These are phyloP conservation scores for Drosophila phalerata DNA, from an alignment of 2,888 invertebrate genomes.

Conservation along the genomic window DNA sequence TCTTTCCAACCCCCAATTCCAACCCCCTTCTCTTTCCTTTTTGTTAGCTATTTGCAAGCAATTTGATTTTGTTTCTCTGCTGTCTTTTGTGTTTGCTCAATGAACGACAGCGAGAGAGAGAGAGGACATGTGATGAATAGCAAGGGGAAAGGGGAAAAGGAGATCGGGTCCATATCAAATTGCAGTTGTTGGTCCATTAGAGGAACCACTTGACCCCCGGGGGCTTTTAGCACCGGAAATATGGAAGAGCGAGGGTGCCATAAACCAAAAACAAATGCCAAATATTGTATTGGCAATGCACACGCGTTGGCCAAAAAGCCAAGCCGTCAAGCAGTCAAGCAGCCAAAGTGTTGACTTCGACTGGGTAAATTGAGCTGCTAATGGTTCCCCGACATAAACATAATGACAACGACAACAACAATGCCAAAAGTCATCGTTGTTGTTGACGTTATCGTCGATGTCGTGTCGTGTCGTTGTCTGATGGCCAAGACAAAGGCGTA, in stretches of 20 bases:
- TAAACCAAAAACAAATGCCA: conserved; percentile 63
- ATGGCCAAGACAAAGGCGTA: conserved; percentile 47
- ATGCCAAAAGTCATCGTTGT: conserved; percentile 22
- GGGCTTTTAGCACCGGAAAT: conserved; percentile 71
- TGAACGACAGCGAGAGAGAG: conserved; percentile 10
- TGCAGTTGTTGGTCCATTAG: conserved; percentile 78
- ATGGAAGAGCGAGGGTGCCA: conserved; percentile 17
- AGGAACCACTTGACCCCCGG: conserved; percentile 64
- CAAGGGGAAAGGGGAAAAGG: neutral
- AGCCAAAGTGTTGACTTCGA: conserved; percentile 50
- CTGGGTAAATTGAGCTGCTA: conserved; percentile 79
- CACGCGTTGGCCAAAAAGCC: conserved; percentile 37
- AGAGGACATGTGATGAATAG: neutral
- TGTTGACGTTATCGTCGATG: conserved; percentile 43
- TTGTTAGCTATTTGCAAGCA: conserved; percentile 73
- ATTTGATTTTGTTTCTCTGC: conserved; percentile 67
- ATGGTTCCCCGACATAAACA: conserved; percentile 57
- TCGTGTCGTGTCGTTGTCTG: conserved; percentile 32
- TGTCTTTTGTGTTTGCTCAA: conserved; percentile 47
- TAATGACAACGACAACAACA: conserved; percentile 42
- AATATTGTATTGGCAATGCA: conserved; percentile 67
- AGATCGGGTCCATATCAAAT: conserved; percentile 63
- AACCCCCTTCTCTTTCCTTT: conserved; percentile 36
- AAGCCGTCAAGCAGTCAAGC: neutral
- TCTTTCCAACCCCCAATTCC: neutral